Percentiles rank a stretch among this genome's conserved stretches.
These are phyloP conservation scores for Anthopleura xanthogrammica DNA, from an alignment of 92 coral and sea anemone genomes.

Conservation along the genomic window DNA sequence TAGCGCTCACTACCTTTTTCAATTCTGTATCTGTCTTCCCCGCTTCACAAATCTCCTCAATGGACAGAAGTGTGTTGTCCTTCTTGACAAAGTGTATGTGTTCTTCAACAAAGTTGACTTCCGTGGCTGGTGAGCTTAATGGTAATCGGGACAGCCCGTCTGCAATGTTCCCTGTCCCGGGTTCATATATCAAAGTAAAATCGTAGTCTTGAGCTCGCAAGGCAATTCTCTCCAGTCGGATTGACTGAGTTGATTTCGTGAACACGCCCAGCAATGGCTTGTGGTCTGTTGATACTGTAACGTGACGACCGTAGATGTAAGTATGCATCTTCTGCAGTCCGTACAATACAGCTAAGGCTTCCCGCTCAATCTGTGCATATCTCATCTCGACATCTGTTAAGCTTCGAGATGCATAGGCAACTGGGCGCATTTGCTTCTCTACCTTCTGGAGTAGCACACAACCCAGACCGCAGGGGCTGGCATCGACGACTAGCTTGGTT, in stretches of 20 bases:
- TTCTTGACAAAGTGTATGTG: conserved; percentile 14
- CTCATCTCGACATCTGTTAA: conserved; percentile 36
- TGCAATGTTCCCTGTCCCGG: conserved; percentile 27
- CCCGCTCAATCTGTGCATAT: conserved; percentile 44
- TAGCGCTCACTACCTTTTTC: conserved; percentile 13
- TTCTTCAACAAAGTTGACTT: conserved; percentile 25
- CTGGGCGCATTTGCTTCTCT: conserved; percentile 15
- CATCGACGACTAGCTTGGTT: conserved; percentile 37
- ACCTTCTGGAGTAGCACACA: conserved; percentile 20
- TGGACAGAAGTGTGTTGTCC: conserved; percentile 15
- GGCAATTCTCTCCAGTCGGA: conserved; percentile 34
- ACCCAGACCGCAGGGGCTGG: conserved; percentile 22
- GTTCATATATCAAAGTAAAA: conserved; percentile 27
- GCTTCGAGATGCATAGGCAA: conserved; percentile 33
- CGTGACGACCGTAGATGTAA: conserved; percentile 35
- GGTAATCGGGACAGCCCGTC: conserved; percentile 41
- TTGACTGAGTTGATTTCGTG: conserved; percentile 36
- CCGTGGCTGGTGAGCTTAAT: neutral
- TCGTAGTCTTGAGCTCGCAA: conserved; percentile 34
- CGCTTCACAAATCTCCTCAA: conserved; percentile 13
- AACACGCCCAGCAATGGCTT: conserved; percentile 32
- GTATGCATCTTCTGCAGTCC: conserved; percentile 50
- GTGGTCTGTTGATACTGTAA: conserved; percentile 22
- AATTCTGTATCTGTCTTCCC: conserved; percentile 25
- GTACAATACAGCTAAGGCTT: conserved; percentile 37